Evolutionary conservation across 2,888 invertebrate genomes (phyloP), one percentile per base, ranked within the genome.

Genomic region (Cephalotes varians): DNA sequence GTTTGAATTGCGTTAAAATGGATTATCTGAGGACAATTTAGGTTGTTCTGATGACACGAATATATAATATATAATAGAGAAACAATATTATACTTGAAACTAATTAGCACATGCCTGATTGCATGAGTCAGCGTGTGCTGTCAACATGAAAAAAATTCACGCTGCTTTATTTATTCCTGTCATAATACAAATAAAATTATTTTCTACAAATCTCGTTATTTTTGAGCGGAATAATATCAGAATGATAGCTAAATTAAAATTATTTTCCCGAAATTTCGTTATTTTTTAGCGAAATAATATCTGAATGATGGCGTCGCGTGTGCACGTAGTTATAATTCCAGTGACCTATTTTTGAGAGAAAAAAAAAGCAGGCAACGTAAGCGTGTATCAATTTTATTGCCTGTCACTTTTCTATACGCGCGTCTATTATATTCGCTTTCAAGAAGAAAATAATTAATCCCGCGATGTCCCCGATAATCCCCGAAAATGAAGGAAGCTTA

Each of bases 361-460:
- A n/a, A 37, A 62, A 64, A 47, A 37, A 18, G 2, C 25, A 15
- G 44, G 44, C 18, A 5, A 21, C 21, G 15, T 54, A 47, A 67
- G 58, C 31, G 28, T 7, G 40, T 64, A 49, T 64, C 49, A 74
- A 51, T 74, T 73, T 64, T 51, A 64, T n/a, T 51, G 12, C 21
- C 34, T 25, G 64, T 40, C 31, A 64, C 28, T 40, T 76, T 51
- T 40, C 3, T 40, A 9, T 40, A 51, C 31, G 47, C 15, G 3
- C 4, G 25, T 34, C 21, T 40, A 49, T 54, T 62, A 47, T 25
- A 37, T 54, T 5, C 25, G 9, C 40, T 40, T 67, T 40, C 28
- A 28, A 67, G 54, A 69, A 34, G 40, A 69, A 31, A 47, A 15
- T 44, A 44, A 77, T 79, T 69, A 79, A 25, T 69, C 34, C 37